A percentile compares a stretch with the other conserved stretches of the same genome.
These are phyloP conservation scores for Paramormyrops hopkinsi DNA, from an alignment of 2,797 vertebrate species.

Conservation along the genomic window DNA sequence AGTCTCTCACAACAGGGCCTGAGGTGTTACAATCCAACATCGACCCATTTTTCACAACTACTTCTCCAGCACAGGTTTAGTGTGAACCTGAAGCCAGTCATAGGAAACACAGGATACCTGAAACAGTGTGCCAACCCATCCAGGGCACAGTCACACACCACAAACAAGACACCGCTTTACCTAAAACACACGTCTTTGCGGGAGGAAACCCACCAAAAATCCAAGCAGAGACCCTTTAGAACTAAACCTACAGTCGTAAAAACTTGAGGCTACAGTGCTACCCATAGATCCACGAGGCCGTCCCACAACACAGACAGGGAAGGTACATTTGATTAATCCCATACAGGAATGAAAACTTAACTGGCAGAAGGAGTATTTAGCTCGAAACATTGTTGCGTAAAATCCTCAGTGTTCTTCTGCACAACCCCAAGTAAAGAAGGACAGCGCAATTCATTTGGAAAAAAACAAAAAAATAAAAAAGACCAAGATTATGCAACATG, in stretches of 20 bases:
- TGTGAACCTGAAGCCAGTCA: background rate
- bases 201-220: background rate
- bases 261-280: background rate
- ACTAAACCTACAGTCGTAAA: background rate
- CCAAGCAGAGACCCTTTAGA: background rate
- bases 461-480: slow-evolving; percentile 32
- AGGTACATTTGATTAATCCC: background rate
- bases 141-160: background rate
- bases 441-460: slow-evolving; percentile 26
- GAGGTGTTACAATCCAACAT: background rate
- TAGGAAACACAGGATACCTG: background rate
- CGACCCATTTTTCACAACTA: background rate
- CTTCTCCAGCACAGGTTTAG: background rate
- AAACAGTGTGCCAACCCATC: background rate
- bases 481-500: slow-evolving; percentile 36
- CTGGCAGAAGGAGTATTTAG: background rate
- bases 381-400: background rate
- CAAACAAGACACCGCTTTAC: background rate
- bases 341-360: background rate
- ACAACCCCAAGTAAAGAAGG: background rate
- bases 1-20: background rate
- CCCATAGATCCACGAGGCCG: background rate
- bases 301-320: background rate
- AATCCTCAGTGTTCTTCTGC: background rate
- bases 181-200: background rate